These are phyloP conservation scores for Falcunculus frontatus DNA, from an alignment of 2,113 vertebrate genomes.

Conservation along the genomic window DNA sequence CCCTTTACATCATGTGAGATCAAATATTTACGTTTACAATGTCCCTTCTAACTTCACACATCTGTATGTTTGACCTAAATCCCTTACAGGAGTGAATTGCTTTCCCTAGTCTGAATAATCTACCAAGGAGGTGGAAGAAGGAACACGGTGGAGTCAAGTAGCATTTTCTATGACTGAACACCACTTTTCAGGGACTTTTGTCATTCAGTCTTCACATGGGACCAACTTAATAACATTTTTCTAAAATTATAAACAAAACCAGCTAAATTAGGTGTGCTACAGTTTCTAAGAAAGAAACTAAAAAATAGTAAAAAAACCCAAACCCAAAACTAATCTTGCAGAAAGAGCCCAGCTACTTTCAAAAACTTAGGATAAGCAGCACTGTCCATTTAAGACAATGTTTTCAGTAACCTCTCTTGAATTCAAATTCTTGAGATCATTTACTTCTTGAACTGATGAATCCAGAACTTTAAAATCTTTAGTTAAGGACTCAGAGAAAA, in stretches of 20 bases:
- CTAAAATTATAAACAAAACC: not conserved
- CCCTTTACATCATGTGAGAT: not conserved
- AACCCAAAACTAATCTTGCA: not conserved
- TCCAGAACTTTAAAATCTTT: slow-evolving; percentile 3
- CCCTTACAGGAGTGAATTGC: not conserved
- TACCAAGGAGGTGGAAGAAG: not conserved
- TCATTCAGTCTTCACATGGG: not conserved
- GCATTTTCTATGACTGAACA: not conserved
- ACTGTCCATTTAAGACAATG: not conserved
- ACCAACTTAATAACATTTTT: not conserved
- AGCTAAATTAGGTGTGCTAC: not conserved
- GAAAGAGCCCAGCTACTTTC: not conserved
- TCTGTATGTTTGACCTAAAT: not conserved
- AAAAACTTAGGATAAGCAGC: not conserved
- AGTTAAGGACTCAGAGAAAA: slow-evolving; percentile 27
- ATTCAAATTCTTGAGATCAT: not conserved
- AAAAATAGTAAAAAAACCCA: not conserved
- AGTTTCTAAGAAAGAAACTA: not conserved
- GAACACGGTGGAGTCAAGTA: not conserved
- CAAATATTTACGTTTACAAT: not conserved
- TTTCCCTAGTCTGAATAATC: not conserved
- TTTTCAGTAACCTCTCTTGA: not conserved
- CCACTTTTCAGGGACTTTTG: not conserved
- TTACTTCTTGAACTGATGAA: not conserved
- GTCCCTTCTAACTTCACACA: not conserved